phyloP scores from a whole-genome alignment of 2,797 vertebrate genomes.

The Scomberomorus guttatus region DNA sequence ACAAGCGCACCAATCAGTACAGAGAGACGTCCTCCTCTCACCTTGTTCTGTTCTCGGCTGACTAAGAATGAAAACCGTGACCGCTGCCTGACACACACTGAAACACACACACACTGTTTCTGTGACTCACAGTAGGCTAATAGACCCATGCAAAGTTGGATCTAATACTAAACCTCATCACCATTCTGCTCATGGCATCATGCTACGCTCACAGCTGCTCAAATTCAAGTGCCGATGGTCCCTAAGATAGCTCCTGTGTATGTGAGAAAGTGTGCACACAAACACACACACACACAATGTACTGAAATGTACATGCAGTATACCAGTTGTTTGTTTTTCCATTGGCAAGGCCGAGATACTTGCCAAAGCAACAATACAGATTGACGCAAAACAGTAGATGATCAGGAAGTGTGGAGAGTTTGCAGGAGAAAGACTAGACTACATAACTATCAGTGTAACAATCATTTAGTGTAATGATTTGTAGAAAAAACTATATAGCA shows the following conservation, averaged over 20 bases:
- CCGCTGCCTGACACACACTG: constrained; percentile 40
- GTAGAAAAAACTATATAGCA: neutral
- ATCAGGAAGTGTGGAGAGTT: neutral
- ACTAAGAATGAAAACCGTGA: constrained; percentile 56
- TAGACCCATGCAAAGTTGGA: constrained; percentile 51
- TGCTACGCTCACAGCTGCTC: constrained; percentile 62
- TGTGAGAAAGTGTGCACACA: constrained; percentile 12
- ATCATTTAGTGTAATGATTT: neutral
- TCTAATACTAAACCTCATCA: constrained; percentile 43
- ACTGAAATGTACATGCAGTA: constrained; percentile 1
- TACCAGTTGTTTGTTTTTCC: constrained; percentile 44
- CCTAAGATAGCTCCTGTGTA: constrained; percentile 42
- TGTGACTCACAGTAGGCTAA: constrained; percentile 54
- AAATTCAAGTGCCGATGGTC: constrained; percentile 56
- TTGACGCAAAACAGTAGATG: neutral
- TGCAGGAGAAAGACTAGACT: neutral
- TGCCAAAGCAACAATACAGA: neutral
- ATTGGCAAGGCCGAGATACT: neutral
- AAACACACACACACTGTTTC: constrained; percentile 41
- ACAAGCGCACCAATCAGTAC: constrained; percentile 29
- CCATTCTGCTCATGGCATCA: constrained; percentile 53
- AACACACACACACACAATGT: constrained; percentile 5
- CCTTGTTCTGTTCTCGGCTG: constrained; percentile 41
- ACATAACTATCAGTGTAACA: neutral
- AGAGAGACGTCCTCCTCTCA: constrained; percentile 39